Conservation (phyloP, 2,888 invertebrate genomes). For the Drosophila mettleri region DNA sequence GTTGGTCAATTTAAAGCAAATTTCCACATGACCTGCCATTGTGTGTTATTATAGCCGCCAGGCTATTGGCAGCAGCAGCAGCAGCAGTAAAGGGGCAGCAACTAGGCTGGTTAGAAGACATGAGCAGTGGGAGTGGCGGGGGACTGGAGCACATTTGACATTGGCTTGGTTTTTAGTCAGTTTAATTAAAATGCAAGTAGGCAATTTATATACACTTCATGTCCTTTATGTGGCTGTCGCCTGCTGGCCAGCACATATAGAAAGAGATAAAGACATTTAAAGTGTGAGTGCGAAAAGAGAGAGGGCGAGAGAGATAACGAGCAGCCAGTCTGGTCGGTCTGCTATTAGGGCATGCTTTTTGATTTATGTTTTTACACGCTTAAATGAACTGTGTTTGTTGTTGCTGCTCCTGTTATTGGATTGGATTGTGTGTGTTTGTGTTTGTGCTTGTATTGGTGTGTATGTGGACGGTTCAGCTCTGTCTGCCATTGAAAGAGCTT, state of each 20-base stretch:
- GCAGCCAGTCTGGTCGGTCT: conserved; percentile 54
- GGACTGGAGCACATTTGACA: conserved; percentile 56
- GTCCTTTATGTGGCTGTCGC: conserved; percentile 55
- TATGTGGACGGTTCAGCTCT: conserved; percentile 12
- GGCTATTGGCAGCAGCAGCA: conserved; percentile 34
- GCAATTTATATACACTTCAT: conserved; percentile 79
- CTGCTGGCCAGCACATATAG: conserved; percentile 26
- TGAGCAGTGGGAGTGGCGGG: not conserved
- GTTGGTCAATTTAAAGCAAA: conserved; percentile 78
- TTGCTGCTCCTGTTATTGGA: conserved; percentile 13
- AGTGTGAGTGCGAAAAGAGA: conserved; percentile 1
- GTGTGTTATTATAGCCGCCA: conserved; percentile 54
- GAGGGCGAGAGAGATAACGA: conserved; percentile 9
- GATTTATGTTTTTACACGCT: conserved; percentile 79
- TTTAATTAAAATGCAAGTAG: conserved; percentile 80
- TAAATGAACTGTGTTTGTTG: conserved; percentile 68
- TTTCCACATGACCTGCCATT: conserved; percentile 71
- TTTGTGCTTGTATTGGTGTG: not conserved
- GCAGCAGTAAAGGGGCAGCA: conserved; percentile 8
- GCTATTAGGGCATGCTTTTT: conserved; percentile 72
- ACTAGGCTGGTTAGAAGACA: not conserved
- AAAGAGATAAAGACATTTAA: conserved; percentile 1
- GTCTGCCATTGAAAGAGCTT: conserved; percentile 59
- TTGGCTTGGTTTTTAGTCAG: conserved; percentile 74
- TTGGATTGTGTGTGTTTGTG: conserved; percentile 2